Evolutionary conservation across 2,113 vertebrate species (phyloP).

Genomic region (Trematocara zebra): DNA sequence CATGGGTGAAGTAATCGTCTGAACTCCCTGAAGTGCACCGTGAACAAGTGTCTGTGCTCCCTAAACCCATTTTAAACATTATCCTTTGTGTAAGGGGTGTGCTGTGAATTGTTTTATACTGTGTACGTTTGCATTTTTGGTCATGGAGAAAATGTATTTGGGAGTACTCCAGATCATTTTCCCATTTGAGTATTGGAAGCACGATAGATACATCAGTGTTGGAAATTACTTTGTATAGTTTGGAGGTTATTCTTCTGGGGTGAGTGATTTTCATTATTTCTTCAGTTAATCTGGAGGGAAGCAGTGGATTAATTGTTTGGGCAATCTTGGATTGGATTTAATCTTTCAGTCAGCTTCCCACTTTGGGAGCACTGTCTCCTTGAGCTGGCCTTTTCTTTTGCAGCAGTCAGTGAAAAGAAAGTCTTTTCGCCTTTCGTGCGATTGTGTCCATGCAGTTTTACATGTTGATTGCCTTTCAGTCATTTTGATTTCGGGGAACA

Average conservation of each 20-base stretch:
- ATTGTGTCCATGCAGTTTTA: not conserved
- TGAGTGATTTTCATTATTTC: not conserved
- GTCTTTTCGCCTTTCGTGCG: accelerated
- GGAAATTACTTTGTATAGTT: not conserved
- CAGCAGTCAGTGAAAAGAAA: not conserved
- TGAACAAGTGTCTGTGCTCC: not conserved
- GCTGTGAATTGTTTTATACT: not conserved
- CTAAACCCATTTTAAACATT: not conserved
- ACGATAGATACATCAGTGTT: not conserved
- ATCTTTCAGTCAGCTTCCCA: not conserved
- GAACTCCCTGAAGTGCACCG: not conserved
- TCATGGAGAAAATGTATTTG: not conserved
- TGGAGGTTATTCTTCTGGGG: not conserved
- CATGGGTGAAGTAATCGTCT: not conserved
- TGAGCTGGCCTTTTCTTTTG: not conserved
- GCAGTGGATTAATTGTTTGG: not conserved
- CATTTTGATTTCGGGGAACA: not conserved
- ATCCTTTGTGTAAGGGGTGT: not conserved
- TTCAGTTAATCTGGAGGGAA: not conserved
- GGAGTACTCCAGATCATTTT: not conserved
- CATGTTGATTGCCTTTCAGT: not conserved
- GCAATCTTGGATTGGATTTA: not conserved
- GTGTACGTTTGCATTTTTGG: not conserved
- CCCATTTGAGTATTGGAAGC: not conserved
- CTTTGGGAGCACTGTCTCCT: not conserved